Base-by-base conservation (phyloP, 2,797 vertebrate genomes). In the Odontamblyopus rebecca region DNA sequence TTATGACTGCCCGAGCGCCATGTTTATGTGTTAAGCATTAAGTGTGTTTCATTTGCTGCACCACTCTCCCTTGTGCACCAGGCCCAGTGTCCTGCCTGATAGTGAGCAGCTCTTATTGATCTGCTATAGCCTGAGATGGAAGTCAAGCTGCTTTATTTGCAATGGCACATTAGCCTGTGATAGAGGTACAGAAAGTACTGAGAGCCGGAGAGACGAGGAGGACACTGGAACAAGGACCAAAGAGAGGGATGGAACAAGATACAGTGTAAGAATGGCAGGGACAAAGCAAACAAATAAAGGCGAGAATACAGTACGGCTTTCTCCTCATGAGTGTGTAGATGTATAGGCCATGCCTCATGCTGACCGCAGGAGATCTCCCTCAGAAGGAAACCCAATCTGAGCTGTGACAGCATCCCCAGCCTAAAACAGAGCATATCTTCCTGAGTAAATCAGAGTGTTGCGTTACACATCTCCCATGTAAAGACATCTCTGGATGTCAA, bases 81-180 rank as follows among this genome's bases (percentile, higher is more conserved):
- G 80, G 77, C 78, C 80, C 82, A 81, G 77, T 76, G 77, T 86
- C 81, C 64, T 76, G 87, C 74, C 88, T 89, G 89, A 86, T 90
- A 90, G 86, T 89, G 89, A 91, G 89, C 85, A 88, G 88, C 78
- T 70, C 84, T 77, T 92, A 94, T 93, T 72, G 93, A 94, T 93
- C 86, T 71, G 70, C 62, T 71, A 81, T 85, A 92, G 89, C 83
- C 81, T 62, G 86, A 86, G 89, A 91, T 90, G 85, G 88, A 92
- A 91, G 90, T 91, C 88, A 89, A 92, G 88, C 80, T 86, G 87
- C 89, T 91, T 91, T 89, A 86, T 91, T 89, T 93, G 87, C 89
- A 90, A 89, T 78, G 79, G 75, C 77, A 85, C 88, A 89, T 92
- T 90, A 90, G 86, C 73, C 77, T 70, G 82, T 83, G 84, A 88